Conservation (phyloP, 2,113 vertebrate species). For the Gadus macrocephalus region DNA sequence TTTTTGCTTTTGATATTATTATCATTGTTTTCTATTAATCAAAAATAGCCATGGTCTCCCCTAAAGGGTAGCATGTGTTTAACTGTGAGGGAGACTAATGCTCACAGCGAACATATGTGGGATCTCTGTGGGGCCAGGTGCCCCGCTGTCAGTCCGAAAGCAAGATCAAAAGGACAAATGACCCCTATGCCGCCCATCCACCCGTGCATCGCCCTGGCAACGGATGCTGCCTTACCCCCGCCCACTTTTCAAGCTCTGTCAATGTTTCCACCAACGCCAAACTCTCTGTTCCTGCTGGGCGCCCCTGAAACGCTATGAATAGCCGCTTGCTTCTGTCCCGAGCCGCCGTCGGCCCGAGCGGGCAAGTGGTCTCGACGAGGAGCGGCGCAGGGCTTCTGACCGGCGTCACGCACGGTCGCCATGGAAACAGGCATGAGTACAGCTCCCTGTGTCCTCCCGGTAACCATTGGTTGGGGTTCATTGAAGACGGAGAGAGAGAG, state of each 20-base stretch:
- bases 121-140: background rate
- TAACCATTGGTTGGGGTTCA: no score
- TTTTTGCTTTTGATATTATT: no score
- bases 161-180: background rate
- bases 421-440: slow-evolving; percentile 72
- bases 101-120: background rate
- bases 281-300: slow-evolving; percentile 44
- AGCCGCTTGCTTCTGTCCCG: slow-evolving; percentile 54
- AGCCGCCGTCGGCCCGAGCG: slow-evolving; percentile 53
- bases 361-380: slow-evolving; percentile 55
- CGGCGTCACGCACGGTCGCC: slow-evolving; percentile 67
- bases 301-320: slow-evolving; percentile 67
- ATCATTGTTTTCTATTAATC: no score
- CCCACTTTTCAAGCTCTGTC: slow-evolving; percentile 9
- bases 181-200: background rate
- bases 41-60: no score
- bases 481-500: background rate
- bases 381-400: slow-evolving; percentile 45
- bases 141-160: background rate
- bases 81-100: background rate
- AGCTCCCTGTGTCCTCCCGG: background rate
- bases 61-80: slow-evolving; percentile 24
- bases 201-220: background rate
- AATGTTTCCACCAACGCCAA: slow-evolving; percentile 15
- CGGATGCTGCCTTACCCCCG: background rate